These are phyloP conservation scores for Bemisia tabaci DNA, from an alignment of 1,140 invertebrate genomes.

Conservation along the genomic window DNA sequence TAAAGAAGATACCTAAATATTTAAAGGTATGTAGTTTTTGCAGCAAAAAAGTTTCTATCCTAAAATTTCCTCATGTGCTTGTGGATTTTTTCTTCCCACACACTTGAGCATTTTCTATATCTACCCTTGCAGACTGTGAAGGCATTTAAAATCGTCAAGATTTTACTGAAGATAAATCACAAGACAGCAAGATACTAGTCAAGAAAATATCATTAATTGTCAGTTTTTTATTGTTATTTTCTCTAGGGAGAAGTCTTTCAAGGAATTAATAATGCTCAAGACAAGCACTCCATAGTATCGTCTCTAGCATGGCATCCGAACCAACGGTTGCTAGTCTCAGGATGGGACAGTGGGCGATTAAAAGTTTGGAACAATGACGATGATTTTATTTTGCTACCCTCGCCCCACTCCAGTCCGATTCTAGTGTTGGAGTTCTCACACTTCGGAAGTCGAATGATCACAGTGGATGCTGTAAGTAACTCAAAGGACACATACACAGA, in stretches of 20 bases:
- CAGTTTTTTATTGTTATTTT: conserved; percentile 5
- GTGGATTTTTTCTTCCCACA: too few relatives aligned
- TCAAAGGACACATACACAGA: too few relatives aligned
- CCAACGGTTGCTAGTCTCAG: conserved; percentile 59
- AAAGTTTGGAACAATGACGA: conserved; percentile 43
- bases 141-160: too few relatives aligned
- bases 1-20: too few relatives aligned
- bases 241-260: conserved; percentile 5
- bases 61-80: too few relatives aligned
- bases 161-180: too few relatives aligned
- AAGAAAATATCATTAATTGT: too few relatives aligned
- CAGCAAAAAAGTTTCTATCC: too few relatives aligned
- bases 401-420: neutral
- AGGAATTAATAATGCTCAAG: neutral
- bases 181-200: too few relatives aligned
- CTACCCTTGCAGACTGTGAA: too few relatives aligned
- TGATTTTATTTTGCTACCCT: neutral
- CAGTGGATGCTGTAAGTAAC: neutral
- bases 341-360: conserved; percentile 85
- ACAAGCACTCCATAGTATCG: conserved; percentile 46
- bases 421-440: neutral
- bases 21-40: too few relatives aligned
- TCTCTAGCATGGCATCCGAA: conserved; percentile 83
- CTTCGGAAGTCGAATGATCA: neutral
- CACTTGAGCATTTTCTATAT: too few relatives aligned